Evolutionary conservation across 2,113 vertebrate species (phyloP).

Genomic region (Zingel zingel): DNA sequence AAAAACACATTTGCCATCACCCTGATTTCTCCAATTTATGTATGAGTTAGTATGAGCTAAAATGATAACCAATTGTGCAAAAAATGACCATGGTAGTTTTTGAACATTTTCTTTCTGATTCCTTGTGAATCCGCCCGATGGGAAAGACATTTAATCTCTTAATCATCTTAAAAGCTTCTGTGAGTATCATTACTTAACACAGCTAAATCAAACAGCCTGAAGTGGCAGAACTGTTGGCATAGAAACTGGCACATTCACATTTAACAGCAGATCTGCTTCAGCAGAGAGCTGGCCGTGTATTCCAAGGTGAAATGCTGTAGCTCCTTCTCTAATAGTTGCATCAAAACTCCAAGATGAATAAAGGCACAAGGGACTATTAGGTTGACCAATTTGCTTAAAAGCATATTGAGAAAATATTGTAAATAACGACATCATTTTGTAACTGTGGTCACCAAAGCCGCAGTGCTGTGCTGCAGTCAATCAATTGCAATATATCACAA

Average conservation of each 20-base stretch:
- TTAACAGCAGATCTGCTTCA: conserved; percentile 62
- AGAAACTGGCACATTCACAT: conserved; percentile 66
- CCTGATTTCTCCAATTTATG: not conserved
- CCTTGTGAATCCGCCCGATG: conserved; percentile 23
- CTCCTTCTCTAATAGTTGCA: conserved; percentile 28
- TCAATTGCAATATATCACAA: conserved; percentile 19
- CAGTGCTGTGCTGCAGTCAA: conserved; percentile 21
- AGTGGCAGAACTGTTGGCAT: conserved; percentile 77
- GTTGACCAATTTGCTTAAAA: conserved; percentile 52
- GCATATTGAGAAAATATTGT: conserved; percentile 38
- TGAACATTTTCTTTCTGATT: conserved; percentile 21
- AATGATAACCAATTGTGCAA: not conserved
- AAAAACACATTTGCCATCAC: not conserved
- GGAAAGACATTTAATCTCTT: conserved; percentile 56
- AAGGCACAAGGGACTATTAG: conserved; percentile 26
- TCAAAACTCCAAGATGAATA: conserved; percentile 46
- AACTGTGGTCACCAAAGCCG: conserved; percentile 8
- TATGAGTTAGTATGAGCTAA: not conserved
- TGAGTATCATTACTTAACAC: conserved; percentile 64
- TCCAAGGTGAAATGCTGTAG: conserved; percentile 35
- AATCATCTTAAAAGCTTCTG: conserved; percentile 63
- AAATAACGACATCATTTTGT: conserved; percentile 34
- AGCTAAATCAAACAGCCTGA: conserved; percentile 69
- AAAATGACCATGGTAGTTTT: conserved; percentile 7
- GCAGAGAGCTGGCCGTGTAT: conserved; percentile 41